Evolutionary conservation across 2,113 vertebrate genomes (phyloP).

Genomic region (Lophura nycthemera): DNA sequence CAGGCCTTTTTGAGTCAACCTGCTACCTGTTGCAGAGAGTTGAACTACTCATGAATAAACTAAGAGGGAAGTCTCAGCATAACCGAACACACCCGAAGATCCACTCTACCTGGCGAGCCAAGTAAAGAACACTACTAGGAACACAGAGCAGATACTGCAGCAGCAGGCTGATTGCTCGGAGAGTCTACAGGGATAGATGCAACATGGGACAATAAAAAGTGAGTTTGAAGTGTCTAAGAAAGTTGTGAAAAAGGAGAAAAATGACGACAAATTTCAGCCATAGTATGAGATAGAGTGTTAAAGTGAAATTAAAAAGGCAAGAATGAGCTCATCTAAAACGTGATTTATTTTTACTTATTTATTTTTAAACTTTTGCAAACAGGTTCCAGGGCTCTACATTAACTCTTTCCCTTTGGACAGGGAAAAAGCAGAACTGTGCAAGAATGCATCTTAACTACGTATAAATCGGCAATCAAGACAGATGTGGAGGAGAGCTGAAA

Average conservation of each 20-base stretch:
- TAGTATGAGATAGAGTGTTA: slow-evolving; percentile 81
- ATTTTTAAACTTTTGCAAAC: slow-evolving; percentile 69
- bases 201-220: slow-evolving; percentile 84
- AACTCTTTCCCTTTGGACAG: slow-evolving; percentile 81
- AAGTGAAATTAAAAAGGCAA: slow-evolving; percentile 86
- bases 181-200: slow-evolving; percentile 82
- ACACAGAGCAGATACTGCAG: slow-evolving; percentile 75
- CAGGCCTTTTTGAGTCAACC: slow-evolving; percentile 49
- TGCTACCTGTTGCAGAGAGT: slow-evolving; percentile 74
- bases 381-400: slow-evolving; percentile 82
- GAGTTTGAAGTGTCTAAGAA: slow-evolving; percentile 83
- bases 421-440: slow-evolving; percentile 81
- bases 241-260: slow-evolving; percentile 83
- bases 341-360: slow-evolving; percentile 46
- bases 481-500: slow-evolving; percentile 83
- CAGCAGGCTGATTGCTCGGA: slow-evolving; percentile 71
- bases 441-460: slow-evolving; percentile 80
- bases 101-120: slow-evolving; percentile 66
- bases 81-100: slow-evolving; percentile 38
- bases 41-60: slow-evolving; percentile 34
- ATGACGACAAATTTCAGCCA: slow-evolving; percentile 83
- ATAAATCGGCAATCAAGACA: slow-evolving; percentile 84
- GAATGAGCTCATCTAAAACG: slow-evolving; percentile 82
- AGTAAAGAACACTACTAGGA: slow-evolving; percentile 79
- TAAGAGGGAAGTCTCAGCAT: slow-evolving; percentile 70